Evolutionary conservation across 2,113 vertebrate genomes (phyloP).

Genomic region (Balaenoptera acutorostrata): DNA sequence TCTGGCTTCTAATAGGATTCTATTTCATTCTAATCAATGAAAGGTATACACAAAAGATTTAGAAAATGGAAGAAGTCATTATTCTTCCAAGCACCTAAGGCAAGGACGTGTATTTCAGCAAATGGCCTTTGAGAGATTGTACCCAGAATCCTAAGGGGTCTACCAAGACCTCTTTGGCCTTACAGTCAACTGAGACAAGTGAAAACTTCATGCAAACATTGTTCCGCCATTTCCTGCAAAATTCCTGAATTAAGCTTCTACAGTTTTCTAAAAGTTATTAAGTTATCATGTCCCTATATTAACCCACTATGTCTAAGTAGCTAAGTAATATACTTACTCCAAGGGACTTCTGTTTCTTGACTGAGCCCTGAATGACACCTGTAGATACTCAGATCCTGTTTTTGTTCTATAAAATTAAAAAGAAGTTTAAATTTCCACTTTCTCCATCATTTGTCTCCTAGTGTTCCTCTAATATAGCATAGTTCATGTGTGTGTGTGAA

Average conservation of each 20-base stretch:
- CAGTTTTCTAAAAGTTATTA: neutral
- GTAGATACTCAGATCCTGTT: neutral
- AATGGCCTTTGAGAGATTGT: neutral
- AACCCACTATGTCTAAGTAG: neutral
- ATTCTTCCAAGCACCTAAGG: neutral
- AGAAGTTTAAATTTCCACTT: neutral
- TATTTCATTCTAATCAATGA: neutral
- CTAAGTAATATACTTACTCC: neutral
- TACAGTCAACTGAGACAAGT: neutral
- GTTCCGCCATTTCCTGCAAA: neutral
- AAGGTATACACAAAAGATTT: neutral
- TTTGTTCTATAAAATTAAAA: neutral
- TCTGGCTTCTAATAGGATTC: neutral
- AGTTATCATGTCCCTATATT: neutral
- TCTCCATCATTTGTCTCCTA: neutral
- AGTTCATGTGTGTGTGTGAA: neutral
- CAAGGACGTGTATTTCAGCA: neutral
- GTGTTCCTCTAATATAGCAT: neutral
- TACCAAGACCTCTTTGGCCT: neutral
- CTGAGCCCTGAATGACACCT: neutral
- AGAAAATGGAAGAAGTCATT: neutral
- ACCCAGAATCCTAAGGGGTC: neutral
- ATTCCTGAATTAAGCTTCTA: neutral
- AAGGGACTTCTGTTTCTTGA: neutral
- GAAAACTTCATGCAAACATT: neutral